Conservation (phyloP, 2,888 invertebrate genomes). For the Lasioglossum malachurum region DNA sequence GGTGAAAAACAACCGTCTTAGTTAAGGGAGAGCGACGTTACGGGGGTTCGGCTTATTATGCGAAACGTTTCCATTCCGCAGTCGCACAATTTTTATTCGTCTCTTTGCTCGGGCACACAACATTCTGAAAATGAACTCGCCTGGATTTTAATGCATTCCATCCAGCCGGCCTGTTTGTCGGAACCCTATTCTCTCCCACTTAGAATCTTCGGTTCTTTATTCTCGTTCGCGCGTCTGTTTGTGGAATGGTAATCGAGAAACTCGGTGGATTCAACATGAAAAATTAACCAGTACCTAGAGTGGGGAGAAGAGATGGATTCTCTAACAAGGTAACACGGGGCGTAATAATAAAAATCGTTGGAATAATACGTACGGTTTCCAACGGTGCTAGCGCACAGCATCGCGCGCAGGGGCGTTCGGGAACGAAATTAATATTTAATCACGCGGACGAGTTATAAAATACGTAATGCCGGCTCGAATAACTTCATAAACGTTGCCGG, state of each 20-base stretch:
- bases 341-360: background rate
- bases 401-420: background rate
- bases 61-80: background rate
- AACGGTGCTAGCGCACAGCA: background rate
- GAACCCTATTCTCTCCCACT: background rate
- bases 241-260: conserved; percentile 2
- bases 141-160: conserved; percentile 10
- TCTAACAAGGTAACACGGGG: background rate
- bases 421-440: conserved; percentile 25
- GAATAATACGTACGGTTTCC: background rate
- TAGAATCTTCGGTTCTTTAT: background rate
- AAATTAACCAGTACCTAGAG: background rate
- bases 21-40: background rate
- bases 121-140: background rate
- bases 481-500: background rate
- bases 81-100: conserved; percentile 3
- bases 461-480: background rate
- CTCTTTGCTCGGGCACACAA: background rate
- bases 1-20: background rate
- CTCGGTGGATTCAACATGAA: background rate
- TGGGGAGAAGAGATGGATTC: background rate
- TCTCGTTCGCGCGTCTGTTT: background rate
- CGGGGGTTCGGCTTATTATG: background rate
- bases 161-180: background rate
- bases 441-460: background rate